Base-by-base conservation (phyloP, 2,797 vertebrate species). In the Vireo griseus region DNA sequence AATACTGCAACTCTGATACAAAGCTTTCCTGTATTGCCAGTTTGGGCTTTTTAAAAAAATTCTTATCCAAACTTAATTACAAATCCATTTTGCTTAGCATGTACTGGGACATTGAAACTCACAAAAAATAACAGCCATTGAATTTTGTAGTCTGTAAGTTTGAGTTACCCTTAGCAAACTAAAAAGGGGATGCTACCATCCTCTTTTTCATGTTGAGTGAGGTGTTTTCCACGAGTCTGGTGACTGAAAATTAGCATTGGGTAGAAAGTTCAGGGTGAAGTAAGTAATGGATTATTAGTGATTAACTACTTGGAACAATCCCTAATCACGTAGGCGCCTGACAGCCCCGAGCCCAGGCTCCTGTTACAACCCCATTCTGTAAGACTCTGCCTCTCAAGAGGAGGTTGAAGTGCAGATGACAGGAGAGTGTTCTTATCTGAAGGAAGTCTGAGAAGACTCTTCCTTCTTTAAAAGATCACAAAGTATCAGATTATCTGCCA, bases 391-490 rank as follows among this genome's bases (percentile, higher is more conserved):
- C 68, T 47, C 57, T 37, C 39, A 6, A 26, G n/a, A 82, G 55
- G 24, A 45, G 61, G 24, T 22, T 78, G 25, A 54, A 69, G 28
- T 6, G 19, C n/a, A 72, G 65, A 75, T 91, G 79, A 55, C 73
- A 92, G 39, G 31, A 67, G 39, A 81, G 25, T 26, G 44, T 31
- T 84, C 31, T 68, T 74, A 55, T 86, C 67, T 90, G 47, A 69
- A 68, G 61, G 72, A 83, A 94, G 87, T 22, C 86, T 86, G 65
- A 67, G 85, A 79, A 90, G 76, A 83, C 48, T 88, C 29, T 93
- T 95, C 86, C 77, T 86, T 80, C 89, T 94, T 94, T 74, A 90
- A 92, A 84, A 93, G 79, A 93, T 88, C 59, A 75, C 68, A 48
- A 69, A 62, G 69, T 83, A 95, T 92, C 90, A 88, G 29, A 55